Evolutionary conservation across 2,113 vertebrate genomes (phyloP).

Genomic region (Megaceryle maxima): DNA sequence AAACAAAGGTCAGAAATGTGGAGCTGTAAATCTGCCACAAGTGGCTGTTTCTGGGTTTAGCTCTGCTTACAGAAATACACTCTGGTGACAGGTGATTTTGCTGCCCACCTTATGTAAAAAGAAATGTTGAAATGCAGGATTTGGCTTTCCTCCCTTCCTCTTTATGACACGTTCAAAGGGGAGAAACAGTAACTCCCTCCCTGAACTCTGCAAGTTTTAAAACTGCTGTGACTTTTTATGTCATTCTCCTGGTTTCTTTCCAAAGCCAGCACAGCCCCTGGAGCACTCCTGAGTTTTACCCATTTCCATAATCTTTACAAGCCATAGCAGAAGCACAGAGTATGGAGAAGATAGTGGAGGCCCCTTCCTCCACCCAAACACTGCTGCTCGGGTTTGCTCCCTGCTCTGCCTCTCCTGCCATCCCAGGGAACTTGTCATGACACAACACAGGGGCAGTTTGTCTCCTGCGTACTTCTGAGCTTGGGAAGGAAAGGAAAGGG

Average conservation of each 20-base stretch:
- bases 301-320: neutral
- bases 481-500: neutral
- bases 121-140: neutral
- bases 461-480: neutral
- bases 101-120: neutral
- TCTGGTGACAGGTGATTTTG: neutral
- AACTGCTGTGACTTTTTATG: neutral
- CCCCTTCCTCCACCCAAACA: neutral
- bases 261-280: neutral
- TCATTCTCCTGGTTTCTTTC: neutral
- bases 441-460: neutral
- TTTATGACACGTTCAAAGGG: accelerated
- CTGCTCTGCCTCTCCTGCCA: neutral
- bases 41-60: neutral
- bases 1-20: neutral
- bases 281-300: neutral
- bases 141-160: neutral
- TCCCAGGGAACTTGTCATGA: neutral
- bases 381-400: neutral
- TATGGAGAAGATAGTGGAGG: neutral
- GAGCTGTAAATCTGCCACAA: neutral
- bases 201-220: neutral
- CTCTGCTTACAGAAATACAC: neutral
- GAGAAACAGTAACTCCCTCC: neutral
- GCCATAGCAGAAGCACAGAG: neutral